Evolutionary conservation across 2,888 invertebrate species (phyloP), one percentile per base, ranked within the genome.

Genomic region (Dynastes maya): DNA sequence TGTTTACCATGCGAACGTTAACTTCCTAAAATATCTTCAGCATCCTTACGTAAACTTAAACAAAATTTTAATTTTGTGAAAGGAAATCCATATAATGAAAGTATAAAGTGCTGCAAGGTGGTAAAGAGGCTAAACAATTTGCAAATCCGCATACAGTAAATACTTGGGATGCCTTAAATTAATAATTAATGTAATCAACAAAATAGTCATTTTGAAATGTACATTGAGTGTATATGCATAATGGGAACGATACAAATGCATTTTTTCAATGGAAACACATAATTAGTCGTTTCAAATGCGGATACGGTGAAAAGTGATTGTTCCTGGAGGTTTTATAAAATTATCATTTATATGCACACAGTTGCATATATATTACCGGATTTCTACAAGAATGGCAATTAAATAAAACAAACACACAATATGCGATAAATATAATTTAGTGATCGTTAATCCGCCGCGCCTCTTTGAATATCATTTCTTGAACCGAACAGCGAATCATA

Each of bases 361-460:
- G 55, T 37, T 45, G 8, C 45, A 45, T 37, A n/a, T 11, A 55
- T 71, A 32, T 71, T 71, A 55, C 55, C 71, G 71, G 71, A 71
- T 29, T 55, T 32, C 16, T n/a, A 55, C 55, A 55, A 71, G 27
- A 55, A 71, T 71, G n/a, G 53, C 53, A 71, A 71, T 70, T 70
- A 70, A 51, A 71, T 55, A 45, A 71, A 37, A 22, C 13, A 29
- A 13, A n/a, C 29, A 70, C n/a, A 71, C 55, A 71, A 40, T 71
- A 37, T 71, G 55, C 55, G 49, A 71, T 55, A 55, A 55, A 71
- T 55, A 55, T 71, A 37, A 55, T 71, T 32, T 71, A 71, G 32
- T 71, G 53, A 27, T 71, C 71, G 27, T 71, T 71, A 71, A 71
- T n/a, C 55, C 40, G 37, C 71, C 55, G 71, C 53, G 55, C 71